Evolutionary conservation across 2,113 vertebrate species (phyloP), one percentile per base, ranked within the genome.

Genomic region (Ceratotherium simum): DNA sequence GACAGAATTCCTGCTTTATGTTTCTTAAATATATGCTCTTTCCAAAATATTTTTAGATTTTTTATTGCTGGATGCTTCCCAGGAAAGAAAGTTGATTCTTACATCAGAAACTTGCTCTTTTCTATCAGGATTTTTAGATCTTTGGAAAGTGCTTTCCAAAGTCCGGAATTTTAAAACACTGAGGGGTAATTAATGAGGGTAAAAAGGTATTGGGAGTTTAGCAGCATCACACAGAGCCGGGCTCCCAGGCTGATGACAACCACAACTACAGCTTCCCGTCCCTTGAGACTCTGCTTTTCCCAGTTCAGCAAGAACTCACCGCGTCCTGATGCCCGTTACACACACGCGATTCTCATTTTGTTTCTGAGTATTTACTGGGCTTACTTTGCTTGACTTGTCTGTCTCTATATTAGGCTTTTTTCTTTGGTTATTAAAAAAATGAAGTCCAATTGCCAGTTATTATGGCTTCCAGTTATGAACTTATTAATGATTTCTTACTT

Each of bases 341-440:
- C 96, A 96, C 90, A 97, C 96, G 92, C 97, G 95, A 97, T 97
- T 91, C 46, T 92, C 95, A 70, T 89, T 97, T 82, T 62, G 94
- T 94, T 97, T 65, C 86, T 82, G 58, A 92, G n/a, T 76, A 80
- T 25, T 58, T 97, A 8, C 6, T 27, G 12, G 83, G 4, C 42
- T 97, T 95, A 83, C 9, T 80, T 56, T 95, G 11, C 4, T 97
- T 97, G n/a, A 80, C 27, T 91, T 85, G 91, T 51, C 58, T 85
- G 2, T 85, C 36, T 83, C 60, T 27, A 91, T 75, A 97, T 54
- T 31, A 33, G 12, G 12, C 2, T 33, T 87, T 82, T 96, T 62
- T 36, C 27, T 69, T 39, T 88, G 17, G 6, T 54, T 85, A 95
- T 76, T 94, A 13, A 79, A 83, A 90, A 36, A 48, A 62, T 6